phyloP scores from a whole-genome alignment of 2,113 vertebrate genomes.

The Mesitornis unicolor region DNA sequence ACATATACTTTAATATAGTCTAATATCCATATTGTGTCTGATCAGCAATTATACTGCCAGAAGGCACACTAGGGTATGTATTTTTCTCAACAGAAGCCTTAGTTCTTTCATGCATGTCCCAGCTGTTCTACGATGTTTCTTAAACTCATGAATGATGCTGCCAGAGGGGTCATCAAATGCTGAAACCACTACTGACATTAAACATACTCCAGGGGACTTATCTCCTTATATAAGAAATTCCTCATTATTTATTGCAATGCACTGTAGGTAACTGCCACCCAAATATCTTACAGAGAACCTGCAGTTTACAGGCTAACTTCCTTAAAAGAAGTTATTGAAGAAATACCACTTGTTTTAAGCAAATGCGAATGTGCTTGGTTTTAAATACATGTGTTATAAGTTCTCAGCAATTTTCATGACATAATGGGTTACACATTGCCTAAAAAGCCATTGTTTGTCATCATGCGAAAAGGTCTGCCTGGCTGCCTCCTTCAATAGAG shows the following conservation, averaged over 20 bases:
- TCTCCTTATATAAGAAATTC: background rate
- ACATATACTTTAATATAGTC: background rate
- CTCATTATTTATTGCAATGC: background rate
- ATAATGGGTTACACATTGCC: background rate
- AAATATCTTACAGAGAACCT: background rate
- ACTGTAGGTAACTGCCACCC: background rate
- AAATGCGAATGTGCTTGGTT: background rate
- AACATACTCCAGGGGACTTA: background rate
- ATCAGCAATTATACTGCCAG: background rate
- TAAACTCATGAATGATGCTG: background rate
- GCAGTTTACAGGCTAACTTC: background rate
- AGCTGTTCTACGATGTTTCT: background rate
- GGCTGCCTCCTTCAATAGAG: background rate
- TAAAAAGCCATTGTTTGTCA: background rate
- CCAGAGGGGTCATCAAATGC: background rate
- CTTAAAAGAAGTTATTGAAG: background rate
- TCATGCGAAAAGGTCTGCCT: background rate
- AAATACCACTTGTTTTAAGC: background rate
- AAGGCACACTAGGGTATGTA: background rate
- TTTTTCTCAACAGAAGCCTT: background rate
- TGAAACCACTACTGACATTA: background rate
- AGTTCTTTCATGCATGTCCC: background rate
- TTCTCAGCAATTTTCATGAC: background rate
- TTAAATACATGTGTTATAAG: background rate
- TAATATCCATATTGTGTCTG: background rate